Evolutionary conservation across 2,888 invertebrate genomes (phyloP).

Genomic region (Mimas tiliae): DNA sequence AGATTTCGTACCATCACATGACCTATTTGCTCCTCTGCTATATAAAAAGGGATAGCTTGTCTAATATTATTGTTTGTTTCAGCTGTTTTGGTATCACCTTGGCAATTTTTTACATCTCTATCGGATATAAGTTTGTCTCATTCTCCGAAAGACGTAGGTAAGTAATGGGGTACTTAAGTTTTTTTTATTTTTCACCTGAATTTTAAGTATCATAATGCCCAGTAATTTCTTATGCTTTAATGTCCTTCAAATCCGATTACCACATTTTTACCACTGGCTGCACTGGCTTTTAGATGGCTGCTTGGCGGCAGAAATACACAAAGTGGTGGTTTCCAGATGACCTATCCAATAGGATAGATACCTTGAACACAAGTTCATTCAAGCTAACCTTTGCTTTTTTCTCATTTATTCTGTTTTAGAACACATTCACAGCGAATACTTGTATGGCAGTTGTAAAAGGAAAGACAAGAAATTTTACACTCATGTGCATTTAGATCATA

Average conservation of each 20-base stretch:
- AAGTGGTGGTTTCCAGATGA: too few relatives aligned
- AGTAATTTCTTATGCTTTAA: too few relatives aligned
- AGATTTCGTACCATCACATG: too few relatives aligned
- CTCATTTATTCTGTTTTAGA: constrained; percentile 8
- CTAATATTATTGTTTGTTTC: constrained; percentile 31
- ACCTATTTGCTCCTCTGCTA: too few relatives aligned
- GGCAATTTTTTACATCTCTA: constrained; percentile 47
- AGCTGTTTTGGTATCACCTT: constrained; percentile 37
- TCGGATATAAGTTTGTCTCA: constrained; percentile 35
- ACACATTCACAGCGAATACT: constrained; percentile 58
- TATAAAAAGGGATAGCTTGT: neutral
- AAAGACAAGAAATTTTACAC: constrained; percentile 43
- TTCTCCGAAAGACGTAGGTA: constrained; percentile 35
- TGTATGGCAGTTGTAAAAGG: constrained; percentile 53
- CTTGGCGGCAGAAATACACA: too few relatives aligned
- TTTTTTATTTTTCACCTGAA: neutral
- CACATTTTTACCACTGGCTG: too few relatives aligned
- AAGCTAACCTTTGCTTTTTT: neutral
- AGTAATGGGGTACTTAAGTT: constrained; percentile 17
- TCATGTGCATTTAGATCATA: constrained; percentile 52
- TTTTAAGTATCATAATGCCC: too few relatives aligned
- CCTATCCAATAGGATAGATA: too few relatives aligned
- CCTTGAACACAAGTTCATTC: too few relatives aligned
- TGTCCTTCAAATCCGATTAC: too few relatives aligned
- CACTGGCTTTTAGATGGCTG: too few relatives aligned